Percentiles rank a stretch among this genome's conserved stretches.
These are phyloP conservation scores for Scomber colias DNA, from an alignment of 2,113 vertebrate species.

Conservation along the genomic window DNA sequence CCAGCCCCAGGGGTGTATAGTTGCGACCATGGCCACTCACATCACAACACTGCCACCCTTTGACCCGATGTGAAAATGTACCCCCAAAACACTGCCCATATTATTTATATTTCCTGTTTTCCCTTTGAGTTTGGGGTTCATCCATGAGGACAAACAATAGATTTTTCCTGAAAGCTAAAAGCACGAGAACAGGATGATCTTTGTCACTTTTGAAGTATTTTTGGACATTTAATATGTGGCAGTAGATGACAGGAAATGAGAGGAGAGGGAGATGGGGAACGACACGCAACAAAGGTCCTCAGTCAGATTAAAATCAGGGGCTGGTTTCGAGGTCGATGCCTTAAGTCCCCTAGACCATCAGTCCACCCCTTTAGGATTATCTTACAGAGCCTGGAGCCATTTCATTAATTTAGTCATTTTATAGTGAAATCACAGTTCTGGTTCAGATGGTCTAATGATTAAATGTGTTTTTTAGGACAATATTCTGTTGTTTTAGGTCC, in stretches of 20 bases:
- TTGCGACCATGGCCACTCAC: conserved; percentile 7
- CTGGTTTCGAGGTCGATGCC: neutral
- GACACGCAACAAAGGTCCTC: neutral
- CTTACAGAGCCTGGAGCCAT: neutral
- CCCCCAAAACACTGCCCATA: neutral
- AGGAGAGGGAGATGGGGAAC: neutral
- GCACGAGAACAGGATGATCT: neutral
- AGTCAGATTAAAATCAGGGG: neutral
- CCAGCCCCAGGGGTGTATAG: conserved; percentile 20
- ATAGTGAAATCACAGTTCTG: neutral
- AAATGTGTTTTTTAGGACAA: neutral
- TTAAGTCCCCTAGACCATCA: no score
- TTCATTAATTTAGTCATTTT: conserved; percentile 1
- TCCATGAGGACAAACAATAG: neutral
- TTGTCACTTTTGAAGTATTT: neutral
- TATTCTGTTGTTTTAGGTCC: conserved; percentile 17
- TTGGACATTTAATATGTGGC: neutral
- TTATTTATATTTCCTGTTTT: neutral
- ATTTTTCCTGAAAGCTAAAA: neutral
- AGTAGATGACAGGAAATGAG: neutral
- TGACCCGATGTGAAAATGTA: conserved; percentile 54
- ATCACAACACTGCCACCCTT: conserved; percentile 78
- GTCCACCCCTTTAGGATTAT: no score
- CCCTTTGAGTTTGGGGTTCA: neutral
- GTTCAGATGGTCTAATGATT: neutral